Evolutionary conservation across 2,888 invertebrate genomes (phyloP), one percentile per base, ranked within the genome.

Genomic region (Stenodera caucasica): DNA sequence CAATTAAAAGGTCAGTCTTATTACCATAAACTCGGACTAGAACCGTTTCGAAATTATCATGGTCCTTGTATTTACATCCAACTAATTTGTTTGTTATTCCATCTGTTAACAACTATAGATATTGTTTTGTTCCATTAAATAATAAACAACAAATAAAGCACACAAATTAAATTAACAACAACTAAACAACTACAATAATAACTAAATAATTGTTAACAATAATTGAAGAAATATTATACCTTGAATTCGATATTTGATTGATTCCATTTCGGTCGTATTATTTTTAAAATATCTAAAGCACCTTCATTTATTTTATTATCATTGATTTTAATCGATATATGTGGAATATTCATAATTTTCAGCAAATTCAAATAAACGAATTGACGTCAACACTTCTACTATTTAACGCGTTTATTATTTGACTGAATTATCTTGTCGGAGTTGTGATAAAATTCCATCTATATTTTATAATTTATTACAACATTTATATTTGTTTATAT

Each of bases 11-110:
- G 80, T 97, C 96, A 2, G 97, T 96, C 81, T 95, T 95, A 72
- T 91, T 88, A 29, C 98, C 98, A 83, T 96, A 97, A 64, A 98
- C 88, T 71, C 97, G 85, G 23, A 98, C 87, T 57, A 98, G 84
- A 1, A 97, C 86, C 74, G 91, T 89, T 73, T 92, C 88, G n/a
- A 79, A 78, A 61, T 83, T 80, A 35, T 79, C 81, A 11, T 76
- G 75, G 62, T 76, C 79, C 70, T 79, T 80, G 32, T 80, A 72
- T 52, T 70, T 75, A 70, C 91, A 92, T 33, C 92, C 93, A 57
- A 96, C 86, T 71, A 98, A 83, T 80, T 92, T 94, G 82, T 97
- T 97, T 52, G 96, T 95, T 65, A 95, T 92, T 49, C 97, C 97
- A 84, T 96, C 93, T 65, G 94, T 96, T 80, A 97, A 95, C 75